These are phyloP conservation scores for Ypsolopha scabrella DNA, from an alignment of 2,888 invertebrate species.

Conservation along the genomic window DNA sequence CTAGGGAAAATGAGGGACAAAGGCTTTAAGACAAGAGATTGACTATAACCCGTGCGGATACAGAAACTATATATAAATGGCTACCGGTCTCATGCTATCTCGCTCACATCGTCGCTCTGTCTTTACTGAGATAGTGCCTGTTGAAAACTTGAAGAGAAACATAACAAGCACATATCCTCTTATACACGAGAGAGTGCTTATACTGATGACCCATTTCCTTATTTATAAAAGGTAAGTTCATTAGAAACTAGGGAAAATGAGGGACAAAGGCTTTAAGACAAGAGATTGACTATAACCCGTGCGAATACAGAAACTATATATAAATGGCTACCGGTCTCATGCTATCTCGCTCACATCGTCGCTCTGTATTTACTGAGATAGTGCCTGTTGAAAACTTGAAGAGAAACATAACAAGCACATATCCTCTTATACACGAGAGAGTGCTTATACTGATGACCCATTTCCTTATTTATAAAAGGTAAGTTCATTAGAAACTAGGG, in stretches of 20 bases:
- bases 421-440: slow-evolving; percentile 77
- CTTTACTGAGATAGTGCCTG: slow-evolving; percentile 34
- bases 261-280: too few relatives aligned
- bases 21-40: too few relatives aligned
- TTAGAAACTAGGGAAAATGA: not conserved
- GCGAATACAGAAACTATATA: too few relatives aligned
- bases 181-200: slow-evolving; percentile 74
- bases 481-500: slow-evolving; percentile 2
- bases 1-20: too few relatives aligned
- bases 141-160: slow-evolving; percentile 47
- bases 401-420: slow-evolving; percentile 68
- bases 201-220: slow-evolving; percentile 73
- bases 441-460: slow-evolving; percentile 71
- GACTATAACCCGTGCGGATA: too few relatives aligned
- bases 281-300: too few relatives aligned
- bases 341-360: too few relatives aligned
- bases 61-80: too few relatives aligned
- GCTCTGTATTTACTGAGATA: too few relatives aligned
- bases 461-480: slow-evolving; percentile 75
- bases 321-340: too few relatives aligned
- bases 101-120: too few relatives aligned
- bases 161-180: slow-evolving; percentile 75
- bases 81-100: too few relatives aligned
- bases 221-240: slow-evolving; percentile 67
- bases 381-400: slow-evolving; percentile 40